A percentile compares a stretch with the other conserved stretches of the same genome.
Conservation (phyloP, 2,888 invertebrate species). For the Mimas tiliae region DNA sequence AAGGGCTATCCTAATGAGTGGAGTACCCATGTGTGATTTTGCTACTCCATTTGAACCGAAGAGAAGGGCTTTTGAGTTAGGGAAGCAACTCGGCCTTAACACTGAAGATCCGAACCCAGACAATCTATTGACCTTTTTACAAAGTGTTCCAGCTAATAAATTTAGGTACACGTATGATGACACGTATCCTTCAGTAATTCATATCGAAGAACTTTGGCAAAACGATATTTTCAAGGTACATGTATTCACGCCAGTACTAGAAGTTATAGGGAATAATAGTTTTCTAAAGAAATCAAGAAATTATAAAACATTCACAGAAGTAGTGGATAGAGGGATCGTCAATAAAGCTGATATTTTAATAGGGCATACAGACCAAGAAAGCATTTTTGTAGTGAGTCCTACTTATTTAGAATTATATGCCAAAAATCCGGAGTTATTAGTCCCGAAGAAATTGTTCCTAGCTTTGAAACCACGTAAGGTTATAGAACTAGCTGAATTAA, state of each 20-base stretch:
- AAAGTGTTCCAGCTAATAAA: constrained; percentile 45
- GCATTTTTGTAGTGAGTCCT: constrained; percentile 44
- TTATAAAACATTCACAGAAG: constrained; percentile 26
- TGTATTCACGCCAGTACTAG: constrained; percentile 46
- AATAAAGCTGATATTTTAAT: constrained; percentile 85
- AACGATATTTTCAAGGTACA: constrained; percentile 35
- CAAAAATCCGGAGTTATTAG: constrained; percentile 42
- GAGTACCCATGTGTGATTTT: constrained; percentile 54
- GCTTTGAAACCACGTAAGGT: constrained; percentile 37
- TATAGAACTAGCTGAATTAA: constrained; percentile 40
- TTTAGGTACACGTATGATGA: constrained; percentile 39
- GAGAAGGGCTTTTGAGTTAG: constrained; percentile 50
- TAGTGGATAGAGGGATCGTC: constrained; percentile 61
- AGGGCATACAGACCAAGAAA: constrained; percentile 88
- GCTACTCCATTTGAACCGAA: constrained; percentile 45
- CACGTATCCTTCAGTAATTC: constrained; percentile 32
- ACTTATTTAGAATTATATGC: constrained; percentile 35
- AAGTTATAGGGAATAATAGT: constrained; percentile 26
- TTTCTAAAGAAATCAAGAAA: neutral
- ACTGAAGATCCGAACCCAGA: constrained; percentile 44
- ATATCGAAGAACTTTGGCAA: constrained; percentile 32
- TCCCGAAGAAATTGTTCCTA: constrained; percentile 45
- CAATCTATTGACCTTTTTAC: constrained; percentile 52
- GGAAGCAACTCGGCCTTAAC: constrained; percentile 50
- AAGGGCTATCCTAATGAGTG: constrained; percentile 83